These are phyloP conservation scores for Incurvaria masculella DNA, from an alignment of 2,888 invertebrate genomes.

Conservation along the genomic window DNA sequence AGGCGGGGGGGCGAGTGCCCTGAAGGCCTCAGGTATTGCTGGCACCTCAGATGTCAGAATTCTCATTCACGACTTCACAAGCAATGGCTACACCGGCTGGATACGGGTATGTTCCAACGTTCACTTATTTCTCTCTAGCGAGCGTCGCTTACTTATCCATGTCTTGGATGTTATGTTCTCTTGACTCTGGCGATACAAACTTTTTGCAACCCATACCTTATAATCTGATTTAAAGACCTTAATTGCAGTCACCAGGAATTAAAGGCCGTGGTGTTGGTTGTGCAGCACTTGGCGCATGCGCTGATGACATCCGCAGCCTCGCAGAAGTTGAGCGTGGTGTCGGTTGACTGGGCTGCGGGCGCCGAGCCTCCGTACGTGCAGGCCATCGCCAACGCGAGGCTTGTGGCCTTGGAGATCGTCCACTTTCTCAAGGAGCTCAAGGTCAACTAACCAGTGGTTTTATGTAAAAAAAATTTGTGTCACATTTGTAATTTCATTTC, in stretches of 20 bases:
- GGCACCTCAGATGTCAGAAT: conserved; percentile 18
- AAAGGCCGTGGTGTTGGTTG: too few relatives aligned
- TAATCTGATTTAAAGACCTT: too few relatives aligned
- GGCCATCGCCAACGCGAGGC: conserved; percentile 54
- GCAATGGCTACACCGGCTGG: conserved; percentile 37
- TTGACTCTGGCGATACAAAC: too few relatives aligned
- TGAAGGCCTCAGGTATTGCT: not conserved
- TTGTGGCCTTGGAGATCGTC: conserved; percentile 51
- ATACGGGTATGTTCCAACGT: conserved; percentile 27
- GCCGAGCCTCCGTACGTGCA: conserved; percentile 52
- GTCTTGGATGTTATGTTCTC: too few relatives aligned
- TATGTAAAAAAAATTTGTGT: conserved; percentile 1
- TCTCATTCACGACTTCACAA: conserved; percentile 39
- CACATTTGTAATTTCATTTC: not conserved
- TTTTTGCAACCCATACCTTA: too few relatives aligned
- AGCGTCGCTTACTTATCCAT: too few relatives aligned
- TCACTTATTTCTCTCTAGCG: too few relatives aligned
- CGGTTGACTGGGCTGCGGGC: conserved; percentile 51
- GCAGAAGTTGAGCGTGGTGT: conserved; percentile 31
- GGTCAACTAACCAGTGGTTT: conserved; percentile 22
- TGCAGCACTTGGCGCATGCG: too few relatives aligned
- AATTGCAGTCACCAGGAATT: too few relatives aligned
- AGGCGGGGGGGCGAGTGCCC: not conserved
- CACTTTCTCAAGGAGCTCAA: conserved; percentile 33
- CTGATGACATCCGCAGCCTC: conserved; percentile 6